phyloP scores from a whole-genome alignment of 2,797 vertebrate species.

The Carcharodon carcharias region DNA sequence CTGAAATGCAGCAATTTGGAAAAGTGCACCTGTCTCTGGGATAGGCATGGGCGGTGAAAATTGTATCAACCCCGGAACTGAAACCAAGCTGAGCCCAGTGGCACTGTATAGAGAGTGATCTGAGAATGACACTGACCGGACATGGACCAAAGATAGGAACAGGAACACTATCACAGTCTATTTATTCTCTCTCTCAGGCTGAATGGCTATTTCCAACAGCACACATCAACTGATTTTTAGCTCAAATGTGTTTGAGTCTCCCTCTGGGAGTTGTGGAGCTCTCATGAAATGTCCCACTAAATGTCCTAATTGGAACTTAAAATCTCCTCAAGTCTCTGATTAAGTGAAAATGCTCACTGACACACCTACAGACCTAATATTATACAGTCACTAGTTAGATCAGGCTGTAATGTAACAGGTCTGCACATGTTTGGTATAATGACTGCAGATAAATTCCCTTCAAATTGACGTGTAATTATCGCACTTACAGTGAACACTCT shows the following conservation, averaged over 20 bases:
- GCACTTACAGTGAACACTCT: background rate
- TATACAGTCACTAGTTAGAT: background rate
- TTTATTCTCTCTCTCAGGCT: background rate
- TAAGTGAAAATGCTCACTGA: background rate
- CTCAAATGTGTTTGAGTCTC: background rate
- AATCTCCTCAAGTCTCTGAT: background rate
- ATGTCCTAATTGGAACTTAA: background rate
- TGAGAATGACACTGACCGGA: slow-evolving; percentile 18
- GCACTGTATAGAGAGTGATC: background rate
- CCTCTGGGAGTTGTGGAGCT: background rate
- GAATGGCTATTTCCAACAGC: background rate
- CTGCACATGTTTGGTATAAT: background rate
- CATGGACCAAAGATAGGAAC: background rate
- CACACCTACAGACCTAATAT: background rate
- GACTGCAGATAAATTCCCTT: background rate
- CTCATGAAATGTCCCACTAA: background rate
- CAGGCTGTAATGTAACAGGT: background rate
- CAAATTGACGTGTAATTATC: background rate
- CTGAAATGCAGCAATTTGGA: background rate
- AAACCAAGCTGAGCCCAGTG: background rate
- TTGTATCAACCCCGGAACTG: background rate
- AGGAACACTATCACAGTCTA: background rate
- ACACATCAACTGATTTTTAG: slow-evolving; percentile 15
- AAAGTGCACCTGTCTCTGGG: background rate
- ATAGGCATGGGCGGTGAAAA: background rate